These are phyloP conservation scores for Blomia tropicalis DNA, from an alignment of 2,888 invertebrate species.

Conservation along the genomic window DNA sequence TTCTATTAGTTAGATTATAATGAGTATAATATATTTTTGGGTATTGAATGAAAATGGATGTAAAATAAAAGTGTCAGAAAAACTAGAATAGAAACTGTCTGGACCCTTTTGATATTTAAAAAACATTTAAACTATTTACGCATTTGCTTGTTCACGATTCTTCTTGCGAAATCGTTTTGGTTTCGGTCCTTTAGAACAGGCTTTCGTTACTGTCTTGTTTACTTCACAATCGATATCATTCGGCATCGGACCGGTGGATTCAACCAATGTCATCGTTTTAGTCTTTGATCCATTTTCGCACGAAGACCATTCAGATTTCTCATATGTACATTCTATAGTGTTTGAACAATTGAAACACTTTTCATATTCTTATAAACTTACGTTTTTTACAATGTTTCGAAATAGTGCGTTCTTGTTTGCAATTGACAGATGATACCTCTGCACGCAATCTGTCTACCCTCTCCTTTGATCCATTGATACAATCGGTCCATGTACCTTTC, in stretches of 20 bases:
- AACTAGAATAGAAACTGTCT: no score
- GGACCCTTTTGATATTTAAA: no score
- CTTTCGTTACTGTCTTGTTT: constrained; percentile 27
- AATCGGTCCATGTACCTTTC: constrained; percentile 32
- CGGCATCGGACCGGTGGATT: background rate
- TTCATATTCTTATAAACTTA: background rate
- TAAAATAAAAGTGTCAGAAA: no score
- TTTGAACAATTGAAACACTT: background rate
- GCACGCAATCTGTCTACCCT: constrained; percentile 36
- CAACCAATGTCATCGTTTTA: constrained; percentile 19
- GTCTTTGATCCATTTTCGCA: constrained; percentile 22
- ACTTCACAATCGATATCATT: constrained; percentile 27
- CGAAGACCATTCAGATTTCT: constrained; percentile 19
- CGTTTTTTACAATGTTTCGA: constrained; percentile 34
- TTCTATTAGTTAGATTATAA: no score
- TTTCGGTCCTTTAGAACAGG: constrained; percentile 18
- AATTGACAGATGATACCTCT: constrained; percentile 28
- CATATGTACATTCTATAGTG: constrained; percentile 20
- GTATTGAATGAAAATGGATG: no score
- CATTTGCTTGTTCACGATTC: background rate
- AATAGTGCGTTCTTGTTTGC: constrained; percentile 30
- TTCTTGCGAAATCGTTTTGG: background rate
- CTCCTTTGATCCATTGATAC: constrained; percentile 28
- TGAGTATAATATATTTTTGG: no score
- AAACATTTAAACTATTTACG: no score